phyloP scores from a whole-genome alignment of 2,888 invertebrate genomes.

The Xestia c-nigrum region DNA sequence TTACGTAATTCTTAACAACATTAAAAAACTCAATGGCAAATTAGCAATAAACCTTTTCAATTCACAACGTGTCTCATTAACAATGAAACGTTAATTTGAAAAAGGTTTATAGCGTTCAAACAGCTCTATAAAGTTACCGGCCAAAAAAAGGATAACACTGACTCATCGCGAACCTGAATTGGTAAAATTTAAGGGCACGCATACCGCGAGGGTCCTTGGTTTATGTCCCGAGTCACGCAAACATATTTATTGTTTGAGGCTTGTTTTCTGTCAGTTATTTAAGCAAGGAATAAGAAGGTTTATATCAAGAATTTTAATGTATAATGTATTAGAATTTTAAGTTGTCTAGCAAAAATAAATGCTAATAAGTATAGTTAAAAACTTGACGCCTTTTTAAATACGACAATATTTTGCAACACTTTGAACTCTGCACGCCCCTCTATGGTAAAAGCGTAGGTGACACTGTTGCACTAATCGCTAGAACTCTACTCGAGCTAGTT shows the following conservation, averaged over 20 bases:
- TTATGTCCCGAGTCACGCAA: constrained; percentile 55
- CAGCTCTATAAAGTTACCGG: constrained; percentile 17
- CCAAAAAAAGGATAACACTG: constrained; percentile 48
- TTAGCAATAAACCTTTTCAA: constrained; percentile 11
- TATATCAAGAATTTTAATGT: constrained; percentile 12
- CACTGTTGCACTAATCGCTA: constrained; percentile 51
- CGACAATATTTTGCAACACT: constrained; percentile 28
- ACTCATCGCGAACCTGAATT: constrained; percentile 52
- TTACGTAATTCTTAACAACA: neutral
- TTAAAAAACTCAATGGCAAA: constrained; percentile 8
- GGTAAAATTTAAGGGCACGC: constrained; percentile 55
- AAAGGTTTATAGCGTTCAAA: constrained; percentile 22
- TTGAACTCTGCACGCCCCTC: constrained; percentile 10
- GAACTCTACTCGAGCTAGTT: constrained; percentile 32
- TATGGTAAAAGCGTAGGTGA: constrained; percentile 50
- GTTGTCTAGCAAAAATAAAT: constrained; percentile 11
- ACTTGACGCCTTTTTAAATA: neutral
- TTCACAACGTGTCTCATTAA: constrained; percentile 11
- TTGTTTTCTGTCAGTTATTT: constrained; percentile 10
- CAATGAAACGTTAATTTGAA: constrained; percentile 25
- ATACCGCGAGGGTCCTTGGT: constrained; percentile 25
- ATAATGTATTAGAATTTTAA: constrained; percentile 8
- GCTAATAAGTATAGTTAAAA: neutral
- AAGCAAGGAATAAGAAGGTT: neutral
- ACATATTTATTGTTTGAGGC: constrained; percentile 4